A percentile compares a stretch with the other conserved stretches of the same genome.
phyloP scores from a whole-genome alignment of 1,140 invertebrate genomes.

The Drosophila triauraria region DNA sequence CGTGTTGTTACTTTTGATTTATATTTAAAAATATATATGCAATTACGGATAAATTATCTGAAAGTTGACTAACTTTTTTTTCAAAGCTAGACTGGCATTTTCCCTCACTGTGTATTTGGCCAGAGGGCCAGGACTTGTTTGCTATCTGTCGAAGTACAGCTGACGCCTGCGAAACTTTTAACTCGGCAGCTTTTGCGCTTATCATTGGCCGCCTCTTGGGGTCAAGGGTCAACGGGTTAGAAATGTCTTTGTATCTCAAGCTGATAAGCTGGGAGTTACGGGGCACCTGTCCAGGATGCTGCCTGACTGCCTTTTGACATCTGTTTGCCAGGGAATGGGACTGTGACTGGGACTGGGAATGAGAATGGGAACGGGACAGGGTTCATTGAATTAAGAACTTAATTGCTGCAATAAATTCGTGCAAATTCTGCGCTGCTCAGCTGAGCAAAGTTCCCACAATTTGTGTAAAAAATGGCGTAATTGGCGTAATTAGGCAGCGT shows the following conservation, averaged over 20 bases:
- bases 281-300: slow-evolving; percentile 31
- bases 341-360: slow-evolving; percentile 1
- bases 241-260: slow-evolving; percentile 21
- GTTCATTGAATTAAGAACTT: slow-evolving; percentile 77
- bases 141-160: slow-evolving; percentile 41
- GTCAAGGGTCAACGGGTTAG: slow-evolving; percentile 36
- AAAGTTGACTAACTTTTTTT: background rate
- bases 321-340: slow-evolving; percentile 8
- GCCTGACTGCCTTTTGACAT: slow-evolving; percentile 39
- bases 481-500: slow-evolving; percentile 73
- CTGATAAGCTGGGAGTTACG: slow-evolving; percentile 52
- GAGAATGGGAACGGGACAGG: slow-evolving; percentile 11
- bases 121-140: background rate
- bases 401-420: slow-evolving; percentile 80
- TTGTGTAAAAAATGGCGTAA: slow-evolving; percentile 67
- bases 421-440: slow-evolving; percentile 58
- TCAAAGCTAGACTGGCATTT: no score
- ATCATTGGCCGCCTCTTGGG: slow-evolving; percentile 18
- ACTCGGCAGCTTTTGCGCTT: slow-evolving; percentile 30
- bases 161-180: slow-evolving; percentile 36
- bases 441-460: slow-evolving; percentile 73
- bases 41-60: background rate
- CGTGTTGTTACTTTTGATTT: no score
- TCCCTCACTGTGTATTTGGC: background rate
- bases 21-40: no score